Base-by-base conservation (phyloP, 2,113 vertebrate species). In the Heterotis niloticus region DNA sequence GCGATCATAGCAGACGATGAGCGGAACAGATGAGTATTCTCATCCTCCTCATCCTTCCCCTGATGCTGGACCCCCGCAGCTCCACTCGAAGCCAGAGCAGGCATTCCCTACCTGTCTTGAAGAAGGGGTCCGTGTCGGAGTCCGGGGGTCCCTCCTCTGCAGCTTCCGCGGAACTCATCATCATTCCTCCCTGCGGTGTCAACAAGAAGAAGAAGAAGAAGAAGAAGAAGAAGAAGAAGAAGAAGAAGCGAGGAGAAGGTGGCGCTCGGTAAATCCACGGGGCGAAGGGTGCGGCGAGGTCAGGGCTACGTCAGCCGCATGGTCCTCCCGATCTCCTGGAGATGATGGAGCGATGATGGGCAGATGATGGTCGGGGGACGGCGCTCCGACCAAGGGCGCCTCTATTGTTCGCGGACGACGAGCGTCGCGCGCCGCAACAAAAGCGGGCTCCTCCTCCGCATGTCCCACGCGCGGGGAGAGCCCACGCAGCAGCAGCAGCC, bases 101-200 rank as follows among this genome's bases (percentile, higher is more conserved):
- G 16, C 57, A 52, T n/a, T 34, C 20, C 78, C 59, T 93, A 95
- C 94, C 94, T 94, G 94, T 94, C 84, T 94, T 92, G 87, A 94
- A 95, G 90, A 95, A 95, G 83, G 93, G 92, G 77, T 94, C 94
- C 89, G 94, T 94, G 81, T 95, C 94, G 65, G 93, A 92, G 82
- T 95, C 94, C 23, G 91, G 90, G 11, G 91, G 92, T 85, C 93
- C 93, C 83, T 95, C 94, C 85, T 95, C 94, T 83, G 92, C 90
- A 84, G 91, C 93, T 89, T 94, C 94, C 70, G 90, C 85, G 76
- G 93, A 90, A 92, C 94, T 94, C 94, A 95, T 94, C 94, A 95
- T 94, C 88, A 86, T 92, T 84, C 86, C 78, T 82, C 76, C 75
- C 64, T 54, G 78, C 64, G 78, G 67, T 80, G 79, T 75, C 51